Conservation (phyloP, 2,888 invertebrate species). For the Epiblema foenella region DNA sequence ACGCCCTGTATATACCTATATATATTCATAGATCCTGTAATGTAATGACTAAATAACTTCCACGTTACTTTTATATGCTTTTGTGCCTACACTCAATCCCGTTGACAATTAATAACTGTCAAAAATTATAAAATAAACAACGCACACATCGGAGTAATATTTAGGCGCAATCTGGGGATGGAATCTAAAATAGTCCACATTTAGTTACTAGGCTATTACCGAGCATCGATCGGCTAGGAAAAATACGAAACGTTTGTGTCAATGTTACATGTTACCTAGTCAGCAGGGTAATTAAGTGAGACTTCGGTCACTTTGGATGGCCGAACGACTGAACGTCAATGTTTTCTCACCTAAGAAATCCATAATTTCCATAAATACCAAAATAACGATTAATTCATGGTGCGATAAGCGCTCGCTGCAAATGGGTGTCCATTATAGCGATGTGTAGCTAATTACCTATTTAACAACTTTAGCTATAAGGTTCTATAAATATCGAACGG, state of each 20-base stretch:
- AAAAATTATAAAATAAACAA: constrained; percentile 3
- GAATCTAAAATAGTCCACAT: constrained; percentile 21
- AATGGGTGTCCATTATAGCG: too few relatives aligned
- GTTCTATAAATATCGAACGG: background rate
- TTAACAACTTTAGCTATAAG: background rate
- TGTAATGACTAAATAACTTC: too few relatives aligned
- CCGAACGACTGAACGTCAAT: background rate
- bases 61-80: too few relatives aligned
- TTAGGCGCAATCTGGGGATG: constrained; percentile 20
- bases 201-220: constrained; percentile 16
- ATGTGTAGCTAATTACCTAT: too few relatives aligned
- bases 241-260: constrained; percentile 5
- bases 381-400: constrained; percentile 10
- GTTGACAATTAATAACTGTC: background rate
- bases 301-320: background rate
- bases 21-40: too few relatives aligned
- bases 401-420: background rate
- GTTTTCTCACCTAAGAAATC: background rate
- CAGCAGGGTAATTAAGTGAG: background rate
- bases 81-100: background rate
- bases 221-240: constrained; percentile 9
- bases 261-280: background rate
- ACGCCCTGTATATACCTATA: too few relatives aligned
- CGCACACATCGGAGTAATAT: constrained; percentile 22
- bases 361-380: background rate